Percentiles rank a stretch among this genome's conserved stretches.
Evolutionary conservation across 1,140 invertebrate species (phyloP).

Genomic region (Pollicipes pollicipes): DNA sequence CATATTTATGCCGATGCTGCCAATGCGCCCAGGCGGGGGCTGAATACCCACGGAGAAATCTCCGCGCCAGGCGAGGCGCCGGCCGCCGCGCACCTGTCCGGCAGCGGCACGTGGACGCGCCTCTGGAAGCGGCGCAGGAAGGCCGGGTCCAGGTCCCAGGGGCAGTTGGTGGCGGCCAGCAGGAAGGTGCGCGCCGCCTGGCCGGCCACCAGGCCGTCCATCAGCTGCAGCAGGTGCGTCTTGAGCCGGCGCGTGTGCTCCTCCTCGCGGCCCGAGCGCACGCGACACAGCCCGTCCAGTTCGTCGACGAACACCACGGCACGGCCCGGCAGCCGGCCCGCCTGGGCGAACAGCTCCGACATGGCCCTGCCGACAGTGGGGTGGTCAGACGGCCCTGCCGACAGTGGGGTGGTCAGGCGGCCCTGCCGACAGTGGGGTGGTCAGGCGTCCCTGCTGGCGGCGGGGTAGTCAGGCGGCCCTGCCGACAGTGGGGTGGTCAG

Average conservation of each 20-base stretch:
- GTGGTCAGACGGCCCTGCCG: too few species aligned
- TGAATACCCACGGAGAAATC: too few species aligned
- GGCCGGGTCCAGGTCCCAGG: constrained; percentile 43
- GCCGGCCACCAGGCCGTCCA: constrained; percentile 24
- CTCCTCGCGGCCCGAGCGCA: constrained; percentile 30
- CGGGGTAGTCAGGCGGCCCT: too few species aligned
- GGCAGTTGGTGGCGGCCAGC: constrained; percentile 42
- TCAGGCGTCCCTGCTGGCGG: too few species aligned
- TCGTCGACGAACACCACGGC: constrained; percentile 40
- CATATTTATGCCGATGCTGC: too few species aligned
- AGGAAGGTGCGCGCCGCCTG: constrained; percentile 27
- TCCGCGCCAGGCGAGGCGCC: too few species aligned
- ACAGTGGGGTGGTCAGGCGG: too few species aligned
- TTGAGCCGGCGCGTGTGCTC: constrained; percentile 36
- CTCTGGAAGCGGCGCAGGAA: constrained; percentile 40
- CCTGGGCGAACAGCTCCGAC: constrained; percentile 29
- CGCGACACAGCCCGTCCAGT: constrained; percentile 38
- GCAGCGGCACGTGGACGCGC: constrained; percentile 37
- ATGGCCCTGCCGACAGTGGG: constrained; percentile 32
- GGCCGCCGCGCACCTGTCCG: constrained; percentile 25
- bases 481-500: too few species aligned
- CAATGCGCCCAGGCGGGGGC: too few species aligned
- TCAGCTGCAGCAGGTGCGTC: constrained; percentile 35
- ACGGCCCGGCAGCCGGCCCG: constrained; percentile 21
- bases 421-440: too few species aligned